Conservation (phyloP, 2,797 vertebrate genomes). For the Fringilla coelebs region DNA sequence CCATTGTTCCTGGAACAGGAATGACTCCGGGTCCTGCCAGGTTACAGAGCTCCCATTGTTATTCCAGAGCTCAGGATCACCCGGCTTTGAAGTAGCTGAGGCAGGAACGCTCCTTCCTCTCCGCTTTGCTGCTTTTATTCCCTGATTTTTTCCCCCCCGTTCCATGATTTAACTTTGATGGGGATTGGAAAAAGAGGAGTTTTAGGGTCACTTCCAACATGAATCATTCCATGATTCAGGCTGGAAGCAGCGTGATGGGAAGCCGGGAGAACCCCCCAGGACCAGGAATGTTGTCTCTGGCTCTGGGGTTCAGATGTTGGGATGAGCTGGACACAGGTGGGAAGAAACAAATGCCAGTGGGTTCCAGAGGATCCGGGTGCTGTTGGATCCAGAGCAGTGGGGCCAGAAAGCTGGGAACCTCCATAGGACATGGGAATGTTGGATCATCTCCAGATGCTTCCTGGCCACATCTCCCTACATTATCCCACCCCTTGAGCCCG, state of each 20-base stretch:
- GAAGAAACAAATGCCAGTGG: not conserved
- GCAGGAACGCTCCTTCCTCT: not conserved
- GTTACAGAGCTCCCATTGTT: constrained; percentile 70
- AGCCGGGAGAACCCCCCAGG: not conserved
- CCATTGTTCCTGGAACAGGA: constrained; percentile 54
- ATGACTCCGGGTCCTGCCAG: constrained; percentile 18
- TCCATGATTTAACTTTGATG: not conserved
- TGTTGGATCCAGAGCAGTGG: accelerated
- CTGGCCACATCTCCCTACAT: not conserved
- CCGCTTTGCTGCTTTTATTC: not conserved
- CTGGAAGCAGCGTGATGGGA: not conserved
- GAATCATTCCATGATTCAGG: not conserved
- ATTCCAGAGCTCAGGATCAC: not conserved
- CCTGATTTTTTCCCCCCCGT: accelerated
- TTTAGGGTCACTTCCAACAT: not conserved
- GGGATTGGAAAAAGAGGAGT: not conserved
- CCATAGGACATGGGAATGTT: accelerated
- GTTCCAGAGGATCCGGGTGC: accelerated
- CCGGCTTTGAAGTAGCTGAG: constrained; percentile 66
- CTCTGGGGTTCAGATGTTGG: not conserved
- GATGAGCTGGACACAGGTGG: not conserved
- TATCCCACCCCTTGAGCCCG: not conserved
- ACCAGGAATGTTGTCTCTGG: not conserved
- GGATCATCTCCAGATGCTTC: not conserved
- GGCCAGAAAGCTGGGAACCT: not conserved